These are phyloP conservation scores for Drosophila eohydei DNA, from an alignment of 2,888 invertebrate genomes.

Conservation along the genomic window DNA sequence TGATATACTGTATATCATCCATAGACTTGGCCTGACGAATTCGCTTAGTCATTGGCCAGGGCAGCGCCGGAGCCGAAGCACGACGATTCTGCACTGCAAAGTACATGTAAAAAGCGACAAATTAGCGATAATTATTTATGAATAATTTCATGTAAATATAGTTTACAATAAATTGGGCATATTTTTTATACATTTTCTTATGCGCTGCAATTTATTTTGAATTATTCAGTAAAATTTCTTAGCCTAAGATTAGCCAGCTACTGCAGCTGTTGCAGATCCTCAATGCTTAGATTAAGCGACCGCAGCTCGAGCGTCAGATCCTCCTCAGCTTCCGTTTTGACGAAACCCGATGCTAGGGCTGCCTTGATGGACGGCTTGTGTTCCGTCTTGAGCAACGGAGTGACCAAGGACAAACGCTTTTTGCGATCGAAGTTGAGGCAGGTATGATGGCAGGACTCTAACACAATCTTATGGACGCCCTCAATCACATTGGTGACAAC, in stretches of 20 bases:
- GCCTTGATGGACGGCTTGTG: slow-evolving; percentile 12
- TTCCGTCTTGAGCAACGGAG: slow-evolving; percentile 26
- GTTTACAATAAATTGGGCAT: slow-evolving; percentile 5
- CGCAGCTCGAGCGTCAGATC: slow-evolving; percentile 63
- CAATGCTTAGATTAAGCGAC: slow-evolving; percentile 65
- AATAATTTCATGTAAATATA: not conserved
- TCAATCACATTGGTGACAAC: slow-evolving; percentile 84
- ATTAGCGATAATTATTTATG: slow-evolving; percentile 9
- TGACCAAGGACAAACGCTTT: slow-evolving; percentile 60
- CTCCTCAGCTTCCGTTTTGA: slow-evolving; percentile 59
- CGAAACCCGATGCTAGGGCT: slow-evolving; percentile 5
- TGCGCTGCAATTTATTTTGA: slow-evolving; percentile 28
- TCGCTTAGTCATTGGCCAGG: slow-evolving; percentile 57
- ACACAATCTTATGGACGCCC: slow-evolving; percentile 83
- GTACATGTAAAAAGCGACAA: not conserved
- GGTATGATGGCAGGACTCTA: slow-evolving; percentile 83
- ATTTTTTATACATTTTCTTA: slow-evolving; percentile 8
- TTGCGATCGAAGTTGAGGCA: slow-evolving; percentile 81
- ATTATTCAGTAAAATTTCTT: slow-evolving; percentile 32
- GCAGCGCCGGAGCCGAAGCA: slow-evolving; percentile 15
- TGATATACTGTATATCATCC: slow-evolving; percentile 77
- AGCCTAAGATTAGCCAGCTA: slow-evolving; percentile 44
- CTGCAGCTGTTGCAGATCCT: slow-evolving; percentile 61
- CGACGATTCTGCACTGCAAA: slow-evolving; percentile 46
- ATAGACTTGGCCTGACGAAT: slow-evolving; percentile 69